Evolutionary conservation across 1,140 invertebrate genomes (phyloP), one percentile per base, ranked within the genome.

Genomic region (Lepeophtheirus salmonis): DNA sequence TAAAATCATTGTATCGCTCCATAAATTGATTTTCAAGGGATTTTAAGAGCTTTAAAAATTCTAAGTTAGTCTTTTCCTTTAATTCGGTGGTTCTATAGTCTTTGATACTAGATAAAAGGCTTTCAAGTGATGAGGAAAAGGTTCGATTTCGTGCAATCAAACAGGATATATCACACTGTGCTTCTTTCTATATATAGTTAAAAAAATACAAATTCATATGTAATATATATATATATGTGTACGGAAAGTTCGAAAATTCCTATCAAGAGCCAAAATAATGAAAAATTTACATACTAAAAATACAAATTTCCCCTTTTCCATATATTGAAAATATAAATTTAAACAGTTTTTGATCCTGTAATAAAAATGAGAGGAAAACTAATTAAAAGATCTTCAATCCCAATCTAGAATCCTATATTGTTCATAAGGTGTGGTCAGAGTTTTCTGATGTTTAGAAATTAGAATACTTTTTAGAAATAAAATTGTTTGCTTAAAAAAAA

Each of bases 221-320:
- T 41, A 41, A 41, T n/a, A 41, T 41, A n/a, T 41, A 41, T 41
- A 41, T 41, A n/a, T n/a, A n/a, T n/a, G n/a, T n/a, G n/a, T n/a
- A n/a, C n/a, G n/a, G n/a, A n/a, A n/a, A n/a, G n/a, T n/a, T n/a
- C n/a, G n/a, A n/a, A n/a, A n/a, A n/a, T n/a, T n/a, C n/a, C n/a
- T n/a, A n/a, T n/a, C n/a, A n/a, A n/a, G n/a, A n/a, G n/a, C n/a
- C n/a, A n/a, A 41, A 41, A 41, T 6, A 41, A 6, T 41, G 30
- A 10, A 10, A 41, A 41, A 41, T 10, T n/a, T 41, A 10, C 6
- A 41, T 41, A 6, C 30, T n/a, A n/a, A 41, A 6, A 41, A 41
- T 10, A 10, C 6, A 41, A n/a, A 10, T 41, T 10, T 41, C 6
- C 30, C 6, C 30, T 10, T 41, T 41, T 41, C 30, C n/a, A 41